phyloP scores from a whole-genome alignment of 2,113 vertebrate genomes.

The Picathartes gymnocephalus region DNA sequence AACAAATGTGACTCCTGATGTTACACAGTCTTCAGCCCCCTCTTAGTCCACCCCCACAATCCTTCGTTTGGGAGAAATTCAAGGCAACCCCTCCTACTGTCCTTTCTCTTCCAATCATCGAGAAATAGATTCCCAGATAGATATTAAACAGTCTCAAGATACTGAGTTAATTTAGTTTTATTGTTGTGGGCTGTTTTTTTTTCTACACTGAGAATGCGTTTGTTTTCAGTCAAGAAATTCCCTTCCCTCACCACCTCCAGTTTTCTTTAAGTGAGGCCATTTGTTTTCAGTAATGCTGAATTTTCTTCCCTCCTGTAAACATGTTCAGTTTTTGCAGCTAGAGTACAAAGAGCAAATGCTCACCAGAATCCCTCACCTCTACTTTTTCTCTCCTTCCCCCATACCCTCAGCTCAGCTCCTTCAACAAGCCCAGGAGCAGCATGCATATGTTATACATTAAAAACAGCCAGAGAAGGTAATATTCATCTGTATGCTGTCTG shows the following conservation, averaged over 20 bases:
- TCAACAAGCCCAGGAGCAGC: background rate
- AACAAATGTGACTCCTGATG: slow-evolving; percentile 68
- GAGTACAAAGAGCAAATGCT: slow-evolving; percentile 16
- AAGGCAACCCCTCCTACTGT: slow-evolving; percentile 25
- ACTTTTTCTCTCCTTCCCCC: background rate
- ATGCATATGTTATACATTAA: slow-evolving; percentile 6
- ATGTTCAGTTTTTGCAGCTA: background rate
- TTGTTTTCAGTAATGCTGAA: slow-evolving; percentile 11
- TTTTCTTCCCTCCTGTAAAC: slow-evolving; percentile 5
- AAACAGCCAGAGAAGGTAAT: slow-evolving; percentile 24
- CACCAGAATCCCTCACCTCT: background rate
- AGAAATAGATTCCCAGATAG: background rate
- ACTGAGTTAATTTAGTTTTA: slow-evolving; percentile 8
- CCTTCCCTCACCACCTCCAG: background rate
- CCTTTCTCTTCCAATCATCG: background rate
- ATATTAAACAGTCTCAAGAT: slow-evolving; percentile 1
- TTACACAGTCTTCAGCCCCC: slow-evolving; percentile 49
- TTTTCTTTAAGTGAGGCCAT: slow-evolving; percentile 40
- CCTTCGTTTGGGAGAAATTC: slow-evolving; percentile 16
- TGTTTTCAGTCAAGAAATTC: slow-evolving; percentile 44
- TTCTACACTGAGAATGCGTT: background rate
- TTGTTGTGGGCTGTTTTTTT: background rate
- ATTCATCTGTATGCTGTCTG: background rate
- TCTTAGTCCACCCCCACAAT: slow-evolving; percentile 40
- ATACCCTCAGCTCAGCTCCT: background rate